Base-by-base conservation (phyloP, 2,797 vertebrate species). In the Cyprinella venusta region DNA sequence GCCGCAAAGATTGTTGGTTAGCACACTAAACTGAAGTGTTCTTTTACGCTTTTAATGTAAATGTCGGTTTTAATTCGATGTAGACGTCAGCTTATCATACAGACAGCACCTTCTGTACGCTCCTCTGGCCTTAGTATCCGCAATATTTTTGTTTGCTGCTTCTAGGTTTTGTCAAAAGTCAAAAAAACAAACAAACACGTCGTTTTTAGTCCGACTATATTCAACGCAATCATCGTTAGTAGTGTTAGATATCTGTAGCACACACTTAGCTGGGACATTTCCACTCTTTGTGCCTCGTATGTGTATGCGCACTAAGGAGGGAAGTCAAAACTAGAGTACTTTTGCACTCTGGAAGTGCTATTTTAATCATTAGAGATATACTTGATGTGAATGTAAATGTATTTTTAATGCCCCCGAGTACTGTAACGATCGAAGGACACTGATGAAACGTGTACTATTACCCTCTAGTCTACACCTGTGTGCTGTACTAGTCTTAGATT, bases 341-440 rank as follows among this genome's bases (percentile, higher is more conserved):
- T 33, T 81, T 82, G 80, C 85, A 84, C 87, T 86, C 84, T 86
- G 85, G 80, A 84, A 87, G 87, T 88, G 85, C 82, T 59, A 65
- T 74, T 86, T 86, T 87, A 87, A 87, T 84, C 26, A 50, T 50
- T 80, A 80, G 59, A 42, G 67, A 84, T 85, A 83, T 87, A 83
- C 65, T 87, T 88, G 84, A 83, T 79, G 85, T 89, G 79, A 88
- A 88, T 85, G 80, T 90, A 87, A 85, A 83, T 56, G 71, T 75
- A 87, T 83, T 87, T 83, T 72, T 52, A 69, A 77, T 40, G 56
- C 69, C 52, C 82, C 36, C 52, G 64, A 81, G 45, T 84, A 79
- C 65, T 75, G 80, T 71, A 71, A 76, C 42, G 75, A 67, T 84
- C 42, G 65, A 76, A 84, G 48, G 76, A 84, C 86, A 74, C 48